A percentile compares a stretch with the other conserved stretches of the same genome.
Conservation (phyloP, 2,888 invertebrate species). For the Micoletzkya japonica region DNA sequence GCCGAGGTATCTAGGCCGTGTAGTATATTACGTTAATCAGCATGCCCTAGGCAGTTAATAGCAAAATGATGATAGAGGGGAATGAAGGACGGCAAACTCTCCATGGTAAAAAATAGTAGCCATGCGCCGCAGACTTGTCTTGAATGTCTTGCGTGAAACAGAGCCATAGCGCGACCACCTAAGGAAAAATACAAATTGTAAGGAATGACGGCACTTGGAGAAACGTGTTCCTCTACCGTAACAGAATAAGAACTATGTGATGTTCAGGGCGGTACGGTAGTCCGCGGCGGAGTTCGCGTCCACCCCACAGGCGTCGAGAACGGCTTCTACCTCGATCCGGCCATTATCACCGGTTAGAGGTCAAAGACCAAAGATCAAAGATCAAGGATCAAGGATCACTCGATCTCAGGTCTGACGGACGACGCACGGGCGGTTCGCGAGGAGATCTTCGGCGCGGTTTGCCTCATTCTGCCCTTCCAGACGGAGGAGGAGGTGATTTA, state of each 20-base stretch:
- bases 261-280: conserved; percentile 67
- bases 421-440: conserved; percentile 68
- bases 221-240: no score
- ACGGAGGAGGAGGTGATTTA: conserved; percentile 67
- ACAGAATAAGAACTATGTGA: background rate
- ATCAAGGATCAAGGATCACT: background rate
- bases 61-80: no score
- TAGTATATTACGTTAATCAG: no score
- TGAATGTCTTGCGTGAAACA: no score
- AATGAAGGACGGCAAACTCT: no score
- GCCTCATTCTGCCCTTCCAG: conserved; percentile 68
- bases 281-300: conserved; percentile 68
- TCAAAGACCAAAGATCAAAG: no score
- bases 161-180: no score
- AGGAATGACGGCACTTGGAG: no score
- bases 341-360: conserved; percentile 65
- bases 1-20: conserved; percentile 65
- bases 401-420: conserved; percentile 60
- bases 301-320: conserved; percentile 61
- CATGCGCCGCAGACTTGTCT: background rate
- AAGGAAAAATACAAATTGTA: no score
- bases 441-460: conserved; percentile 70
- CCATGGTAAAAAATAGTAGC: background rate
- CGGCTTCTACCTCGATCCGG: conserved; percentile 69
- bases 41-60: no score